phyloP scores from a whole-genome alignment of 2,113 vertebrate species.

The Rana temporaria region DNA sequence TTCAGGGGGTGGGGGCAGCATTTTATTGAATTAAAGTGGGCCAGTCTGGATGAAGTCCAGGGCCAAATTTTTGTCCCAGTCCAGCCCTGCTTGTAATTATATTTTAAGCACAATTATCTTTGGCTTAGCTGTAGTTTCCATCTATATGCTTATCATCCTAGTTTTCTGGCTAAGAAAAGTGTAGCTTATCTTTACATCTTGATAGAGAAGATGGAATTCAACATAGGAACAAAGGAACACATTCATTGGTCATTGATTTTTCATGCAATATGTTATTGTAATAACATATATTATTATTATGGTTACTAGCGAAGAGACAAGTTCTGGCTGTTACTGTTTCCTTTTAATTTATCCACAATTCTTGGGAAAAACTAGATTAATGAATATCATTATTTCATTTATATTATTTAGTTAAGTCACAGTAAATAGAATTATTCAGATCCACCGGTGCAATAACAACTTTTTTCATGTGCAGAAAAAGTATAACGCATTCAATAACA shows the following conservation, averaged over 20 bases:
- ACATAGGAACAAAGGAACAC: background rate
- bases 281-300: background rate
- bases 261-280: background rate
- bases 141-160: background rate
- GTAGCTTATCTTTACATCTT: background rate
- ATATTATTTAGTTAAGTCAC: background rate
- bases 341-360: no score
- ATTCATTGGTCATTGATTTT: background rate
- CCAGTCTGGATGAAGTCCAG: no score
- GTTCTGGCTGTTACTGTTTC: background rate
- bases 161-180: background rate
- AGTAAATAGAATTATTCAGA: background rate
- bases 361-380: no score
- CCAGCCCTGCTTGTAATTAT: slow-evolving; percentile 6
- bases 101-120: background rate
- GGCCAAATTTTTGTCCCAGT: no score
- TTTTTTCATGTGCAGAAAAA: background rate
- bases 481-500: background rate
- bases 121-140: background rate
- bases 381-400: background rate
- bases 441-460: no score
- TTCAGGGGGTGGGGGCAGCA: no score
- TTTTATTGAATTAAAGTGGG: no score
- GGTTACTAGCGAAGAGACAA: background rate
- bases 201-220: background rate